A percentile compares a stretch with the other conserved stretches of the same genome.
Conservation (phyloP, 1,140 invertebrate species). For the Thaumetopoea pityocampa region DNA sequence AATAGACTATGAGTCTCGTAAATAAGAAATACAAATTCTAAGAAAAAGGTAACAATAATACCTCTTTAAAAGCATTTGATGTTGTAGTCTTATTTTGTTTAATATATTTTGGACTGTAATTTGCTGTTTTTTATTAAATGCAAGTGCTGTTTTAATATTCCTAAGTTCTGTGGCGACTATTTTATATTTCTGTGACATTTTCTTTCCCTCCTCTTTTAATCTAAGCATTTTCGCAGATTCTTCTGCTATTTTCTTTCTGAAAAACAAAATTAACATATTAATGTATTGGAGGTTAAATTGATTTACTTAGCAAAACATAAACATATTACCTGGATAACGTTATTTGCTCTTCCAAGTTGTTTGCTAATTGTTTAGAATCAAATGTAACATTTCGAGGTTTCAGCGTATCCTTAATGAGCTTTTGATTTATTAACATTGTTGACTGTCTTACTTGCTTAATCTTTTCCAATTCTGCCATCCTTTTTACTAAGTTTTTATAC, state of each 20-base stretch:
- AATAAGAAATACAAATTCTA: conserved; percentile 8
- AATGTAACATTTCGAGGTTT: conserved; percentile 37
- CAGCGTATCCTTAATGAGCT: conserved; percentile 43
- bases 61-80: conserved; percentile 62
- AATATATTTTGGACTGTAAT: conserved; percentile 46
- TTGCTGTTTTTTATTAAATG: conserved; percentile 60
- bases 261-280: conserved; percentile 22
- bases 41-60: conserved; percentile 32
- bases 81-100: conserved; percentile 50
- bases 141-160: conserved; percentile 58
- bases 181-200: conserved; percentile 63
- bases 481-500: conserved; percentile 67
- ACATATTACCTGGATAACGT: conserved; percentile 52
- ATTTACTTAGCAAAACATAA: no score
- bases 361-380: conserved; percentile 23
- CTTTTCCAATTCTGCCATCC: conserved; percentile 71
- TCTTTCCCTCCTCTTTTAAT: conserved; percentile 57
- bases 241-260: conserved; percentile 66
- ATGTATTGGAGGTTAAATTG: no score
- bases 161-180: conserved; percentile 56
- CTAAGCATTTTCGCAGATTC: conserved; percentile 62
- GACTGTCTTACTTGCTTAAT: conserved; percentile 56
- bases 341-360: conserved; percentile 56
- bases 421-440: conserved; percentile 26
- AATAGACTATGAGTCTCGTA: conserved; percentile 1